phyloP scores from a whole-genome alignment of 2,797 vertebrate species.

The Emys orbicularis region DNA sequence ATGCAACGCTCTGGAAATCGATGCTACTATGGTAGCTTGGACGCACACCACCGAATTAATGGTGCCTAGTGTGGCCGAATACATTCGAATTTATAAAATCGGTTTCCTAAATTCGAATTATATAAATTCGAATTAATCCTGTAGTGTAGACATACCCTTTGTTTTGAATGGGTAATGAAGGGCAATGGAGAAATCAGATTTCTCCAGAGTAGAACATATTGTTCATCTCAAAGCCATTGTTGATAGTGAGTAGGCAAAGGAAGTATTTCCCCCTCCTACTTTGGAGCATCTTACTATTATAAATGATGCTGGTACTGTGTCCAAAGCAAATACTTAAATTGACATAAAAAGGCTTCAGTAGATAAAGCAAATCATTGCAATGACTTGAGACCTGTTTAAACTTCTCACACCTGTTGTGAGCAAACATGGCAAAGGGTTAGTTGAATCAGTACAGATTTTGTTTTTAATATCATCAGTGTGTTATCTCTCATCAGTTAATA shows the following conservation, averaged over 20 bases:
- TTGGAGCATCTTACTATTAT: slow-evolving; percentile 12
- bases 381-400: slow-evolving; percentile 1
- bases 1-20: no score
- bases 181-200: slow-evolving; percentile 25
- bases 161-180: slow-evolving; percentile 5
- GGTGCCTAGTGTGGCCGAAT: no score
- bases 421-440: slow-evolving; percentile 13
- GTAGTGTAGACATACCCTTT: no score
- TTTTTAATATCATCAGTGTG: slow-evolving; percentile 77
- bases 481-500: slow-evolving; percentile 86
- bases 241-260: background rate
- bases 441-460: slow-evolving; percentile 64
- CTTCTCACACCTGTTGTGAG: slow-evolving; percentile 42
- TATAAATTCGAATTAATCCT: no score
- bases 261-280: background rate
- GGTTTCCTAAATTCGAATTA: no score
- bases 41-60: no score
- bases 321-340: slow-evolving; percentile 32
- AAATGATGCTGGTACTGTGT: slow-evolving; percentile 13
- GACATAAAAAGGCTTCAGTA: slow-evolving; percentile 13
- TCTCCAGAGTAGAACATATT: background rate
- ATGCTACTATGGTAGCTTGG: no score
- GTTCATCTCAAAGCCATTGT: background rate
- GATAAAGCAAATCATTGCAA: slow-evolving; percentile 55
- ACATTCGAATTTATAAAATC: no score